Base-by-base conservation (phyloP, 2,888 invertebrate genomes). In the Lucinisca nassula region DNA sequence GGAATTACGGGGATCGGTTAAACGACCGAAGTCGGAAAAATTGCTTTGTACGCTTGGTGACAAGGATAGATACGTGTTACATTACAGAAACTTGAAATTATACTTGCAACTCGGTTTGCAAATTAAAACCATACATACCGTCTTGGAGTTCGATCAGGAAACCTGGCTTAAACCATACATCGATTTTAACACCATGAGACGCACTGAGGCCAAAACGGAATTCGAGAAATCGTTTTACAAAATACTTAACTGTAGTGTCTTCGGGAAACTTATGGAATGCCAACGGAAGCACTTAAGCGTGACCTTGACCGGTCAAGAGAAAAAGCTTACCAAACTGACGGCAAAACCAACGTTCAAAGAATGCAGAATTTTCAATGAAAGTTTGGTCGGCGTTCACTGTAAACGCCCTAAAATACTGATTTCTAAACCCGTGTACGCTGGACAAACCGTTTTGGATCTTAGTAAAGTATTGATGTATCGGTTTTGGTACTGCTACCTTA, bases 171-270 rank as follows among this genome's bases (percentile, higher is more conserved):
- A 79, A 70, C 67, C 79, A 0, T 79, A 38, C n/a, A 51, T 79
- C 10, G 79, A 40, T 27, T 67, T 67, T 14, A 79, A 79, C 27
- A 79, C 40, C 14, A 21, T 10, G 24, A 37, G 12, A 21, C 38
- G 79, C 14, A 27, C 2, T 17, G 0, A 38, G 45, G 67, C 79
- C 0, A 67, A 58, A 58, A 32, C 77, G 32, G 45, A 37, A 37
- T 77, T 77, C 30, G 77, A 77, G 37, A 58, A 67, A 58, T 37
- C 35, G 14, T 78, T 78, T 35, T 61, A 40, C 40, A 78, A 78
- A 61, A 51, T 78, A 21, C 27, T 78, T 24, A 67, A 61, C 45
- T 51, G 51, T 40, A 51, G 55, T 37, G 61, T 58, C 27, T 78
- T 78, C 37, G 61, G 78, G 17, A 74, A 74, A 40, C 45, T 74